phyloP scores from a whole-genome alignment of 2,797 vertebrate species.

The Tarsius wallacei region DNA sequence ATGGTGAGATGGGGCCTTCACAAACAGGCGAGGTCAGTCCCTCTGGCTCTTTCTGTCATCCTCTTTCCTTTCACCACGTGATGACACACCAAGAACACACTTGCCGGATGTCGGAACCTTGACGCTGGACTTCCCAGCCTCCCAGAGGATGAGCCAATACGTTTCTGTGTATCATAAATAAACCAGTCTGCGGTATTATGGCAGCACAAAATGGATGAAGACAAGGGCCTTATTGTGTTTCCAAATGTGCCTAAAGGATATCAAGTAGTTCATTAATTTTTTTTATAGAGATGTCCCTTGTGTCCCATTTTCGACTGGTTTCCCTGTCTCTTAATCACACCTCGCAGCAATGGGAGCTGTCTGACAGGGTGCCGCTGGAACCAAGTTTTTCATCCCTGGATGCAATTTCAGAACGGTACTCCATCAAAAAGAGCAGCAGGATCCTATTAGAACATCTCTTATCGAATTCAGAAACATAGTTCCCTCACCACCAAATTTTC shows the following conservation, averaged over 20 bases:
- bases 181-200: neutral
- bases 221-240: neutral
- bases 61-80: neutral
- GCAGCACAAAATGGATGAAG: neutral
- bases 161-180: neutral
- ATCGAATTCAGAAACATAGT: conserved; percentile 28
- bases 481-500: conserved; percentile 52
- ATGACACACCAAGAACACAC: neutral
- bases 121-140: neutral
- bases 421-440: conserved; percentile 31
- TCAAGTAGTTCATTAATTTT: neutral
- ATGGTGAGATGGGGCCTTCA: neutral
- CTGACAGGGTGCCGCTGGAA: neutral
- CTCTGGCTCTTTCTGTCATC: too few species aligned
- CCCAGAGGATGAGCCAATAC: neutral
- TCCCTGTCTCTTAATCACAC: conserved; percentile 20
- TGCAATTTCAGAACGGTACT: conserved; percentile 55
- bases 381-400: neutral
- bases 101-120: neutral
- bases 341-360: neutral
- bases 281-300: neutral
- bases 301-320: neutral
- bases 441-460: conserved; percentile 53
- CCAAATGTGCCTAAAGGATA: conserved; percentile 6
- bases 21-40: neutral